Evolutionary conservation across 2,888 invertebrate species (phyloP).

Genomic region (Chouioia cunea): DNA sequence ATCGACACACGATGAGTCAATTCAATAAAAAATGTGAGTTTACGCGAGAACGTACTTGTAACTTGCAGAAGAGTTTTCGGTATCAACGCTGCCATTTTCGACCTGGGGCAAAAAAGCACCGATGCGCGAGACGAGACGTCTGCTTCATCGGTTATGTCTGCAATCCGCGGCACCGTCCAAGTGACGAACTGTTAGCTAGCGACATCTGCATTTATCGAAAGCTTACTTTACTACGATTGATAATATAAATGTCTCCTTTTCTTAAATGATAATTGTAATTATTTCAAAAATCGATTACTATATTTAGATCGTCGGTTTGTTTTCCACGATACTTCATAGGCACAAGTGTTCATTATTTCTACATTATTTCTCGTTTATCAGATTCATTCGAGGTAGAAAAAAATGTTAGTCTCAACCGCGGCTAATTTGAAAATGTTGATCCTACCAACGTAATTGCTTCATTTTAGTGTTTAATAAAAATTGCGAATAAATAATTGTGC

Average conservation of each 20-base stretch:
- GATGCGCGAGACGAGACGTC: slow-evolving; percentile 36
- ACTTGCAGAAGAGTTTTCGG: slow-evolving; percentile 51
- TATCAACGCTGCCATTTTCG: slow-evolving; percentile 59
- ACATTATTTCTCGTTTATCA: too few species aligned
- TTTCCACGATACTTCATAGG: too few species aligned
- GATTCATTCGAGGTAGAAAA: too few species aligned
- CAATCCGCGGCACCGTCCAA: not conserved
- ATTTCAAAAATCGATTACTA: not conserved
- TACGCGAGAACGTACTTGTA: slow-evolving; percentile 53
- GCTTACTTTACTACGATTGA: not conserved
- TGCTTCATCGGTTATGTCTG: slow-evolving; percentile 13
- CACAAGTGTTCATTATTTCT: too few species aligned
- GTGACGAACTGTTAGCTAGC: slow-evolving; percentile 5
- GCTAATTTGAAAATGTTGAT: too few species aligned
- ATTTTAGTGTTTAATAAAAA: too few species aligned
- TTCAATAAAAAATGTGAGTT: not conserved
- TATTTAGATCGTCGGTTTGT: not conserved
- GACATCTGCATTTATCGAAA: slow-evolving; percentile 5
- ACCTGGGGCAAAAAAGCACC: slow-evolving; percentile 46
- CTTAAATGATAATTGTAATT: not conserved
- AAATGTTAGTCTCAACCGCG: too few species aligned
- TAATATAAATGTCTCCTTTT: not conserved
- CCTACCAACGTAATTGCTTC: too few species aligned
- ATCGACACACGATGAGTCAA: not conserved
- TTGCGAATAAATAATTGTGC: too few species aligned